Base-by-base conservation (phyloP, 2,888 invertebrate genomes). In the Eupithecia dodoneata region DNA sequence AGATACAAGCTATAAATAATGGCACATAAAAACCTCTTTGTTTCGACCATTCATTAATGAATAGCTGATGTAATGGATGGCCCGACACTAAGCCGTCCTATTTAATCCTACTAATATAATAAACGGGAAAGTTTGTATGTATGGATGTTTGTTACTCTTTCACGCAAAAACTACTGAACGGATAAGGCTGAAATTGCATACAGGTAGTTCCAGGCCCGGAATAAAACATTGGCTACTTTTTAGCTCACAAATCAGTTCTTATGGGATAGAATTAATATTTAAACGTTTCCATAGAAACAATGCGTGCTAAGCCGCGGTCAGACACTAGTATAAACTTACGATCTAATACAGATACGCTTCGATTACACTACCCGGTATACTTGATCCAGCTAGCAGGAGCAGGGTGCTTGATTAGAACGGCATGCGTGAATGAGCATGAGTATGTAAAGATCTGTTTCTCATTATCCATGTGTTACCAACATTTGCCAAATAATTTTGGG, bases 11-110 rank as follows among this genome's bases (percentile, higher is more conserved):
- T 67, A 42, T 85, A 83, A 79, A 81, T 76, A 79, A 81, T 75
- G 76, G 82, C 81, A 83, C 82, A 83, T 84, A 86, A 85, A 82
- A 83, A 82, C 80, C 74, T 82, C 84, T 85, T 86, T 81, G 82
- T 83, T 79, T 55, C 77, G 73, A 80, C 83, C 80, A 67, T 73
- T 66, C 72, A 70, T 70, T 69, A 82, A 80, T 76, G 67, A 79
- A 81, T 82, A 81, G 83, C 81, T 83, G 81, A 80, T 82, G 80
- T 86, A 81, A 83, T 82, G 75, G 76, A 76, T 80, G 77, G 79
- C 74, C 71, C 75, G 76, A 82, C 81, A 77, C 81, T 83, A 79
- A 79, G 71, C 76, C 73, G 77, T 81, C 73, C 72, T 80, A 78
- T 80, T n/a, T 69, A 69, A 45, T 30, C 30, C 30, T 30, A 30